Evolutionary conservation across 2,888 invertebrate genomes (phyloP), one percentile per base, ranked within the genome.

Genomic region (Gortyna flavago): DNA sequence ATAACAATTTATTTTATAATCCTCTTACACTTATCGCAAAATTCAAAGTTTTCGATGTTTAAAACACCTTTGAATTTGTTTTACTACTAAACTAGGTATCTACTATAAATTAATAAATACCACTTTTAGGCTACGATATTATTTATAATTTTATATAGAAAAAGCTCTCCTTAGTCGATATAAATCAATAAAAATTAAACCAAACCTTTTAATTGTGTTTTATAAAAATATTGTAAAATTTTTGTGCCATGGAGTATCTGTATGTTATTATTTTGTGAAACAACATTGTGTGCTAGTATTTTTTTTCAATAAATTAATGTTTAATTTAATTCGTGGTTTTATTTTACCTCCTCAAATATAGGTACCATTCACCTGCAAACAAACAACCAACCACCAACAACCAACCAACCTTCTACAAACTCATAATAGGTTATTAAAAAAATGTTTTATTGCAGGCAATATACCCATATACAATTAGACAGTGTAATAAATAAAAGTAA

Each of bases 241-340:
- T 81, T 82, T 69, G 86, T 86, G 86, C 86, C 86, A 86, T 86
- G 67, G 57, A 48, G 70, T 82, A 67, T 83, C 70, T 78, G 75
- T 84, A 73, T 67, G 72, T 73, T 72, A 61, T 73, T 32, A 72
- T 81, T 85, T 81, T 74, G 75, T 87, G n/a, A 70, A 77, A 75
- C 67, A 70, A 71, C 74, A 73, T 76, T 87, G 72, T 85, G 64
- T 70, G 65, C 76, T 51, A 32, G 29, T 48, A 29, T 41, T 9
- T 84, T 75, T 82, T 81, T 82, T 32, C 0, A 84, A 68, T 78
- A 85, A 82, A 87, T 83, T 83, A 16, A 44, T 78, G 9, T 78
- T 79, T 76, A 78, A 83, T 64, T 80, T 75, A 57, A 0, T 7
- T 29, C 0, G 18, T 38, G 35, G 9, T 67, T 71, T 85, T 79